Evolutionary conservation across 1,140 invertebrate species (phyloP), one percentile per base, ranked within the genome.

Genomic region (Thereuonema tuberculata): DNA sequence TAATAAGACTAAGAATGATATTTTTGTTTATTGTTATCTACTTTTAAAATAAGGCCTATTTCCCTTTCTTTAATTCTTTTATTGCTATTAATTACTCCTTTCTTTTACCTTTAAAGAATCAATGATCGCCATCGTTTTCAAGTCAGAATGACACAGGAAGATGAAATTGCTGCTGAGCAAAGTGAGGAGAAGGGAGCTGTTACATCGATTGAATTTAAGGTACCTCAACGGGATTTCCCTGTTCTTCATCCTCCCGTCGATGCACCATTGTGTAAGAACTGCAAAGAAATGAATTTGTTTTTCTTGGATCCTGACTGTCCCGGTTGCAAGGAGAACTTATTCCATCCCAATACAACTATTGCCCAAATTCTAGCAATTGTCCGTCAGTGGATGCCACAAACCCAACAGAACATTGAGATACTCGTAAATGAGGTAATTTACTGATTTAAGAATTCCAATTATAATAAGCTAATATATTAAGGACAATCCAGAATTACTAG

Each of bases 301-400:
- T 79, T 78, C 66, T 78, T 78, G 65, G 74, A 79, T 65, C 74
- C 75, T 0, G 68, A 69, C 23, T 79, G 78, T 63, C 66, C 71
- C 59, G 71, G 72, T 54, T 80, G 77, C 60, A 58, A 67, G 27
- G 68, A 72, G 24, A 69, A 76, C 20, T 62, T 80, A 21, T 43
- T 69, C 20, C 68, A 71, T 60, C 67, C 71, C 2, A 64, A 69
- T 31, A 77, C 76, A 12, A 71, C 71, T 2, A 68, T 78, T 26
- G 67, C 75, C 58, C 72, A 79, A 61, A 71, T 80, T 29, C 77
- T 79, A 66, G 78, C 78, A 52, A 72, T 80, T 25, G 63, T 79
- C 58, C 65, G 78, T 46, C 78, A 80, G 68, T 80, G 78, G 78
- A 75, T 76, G 27, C 77, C 77, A n/a, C 72, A 76, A 59, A 75